Percentiles rank a stretch among this genome's conserved stretches.
These are phyloP conservation scores for Octomys mimax DNA, from an alignment of 2,797 vertebrate species.

Conservation along the genomic window DNA sequence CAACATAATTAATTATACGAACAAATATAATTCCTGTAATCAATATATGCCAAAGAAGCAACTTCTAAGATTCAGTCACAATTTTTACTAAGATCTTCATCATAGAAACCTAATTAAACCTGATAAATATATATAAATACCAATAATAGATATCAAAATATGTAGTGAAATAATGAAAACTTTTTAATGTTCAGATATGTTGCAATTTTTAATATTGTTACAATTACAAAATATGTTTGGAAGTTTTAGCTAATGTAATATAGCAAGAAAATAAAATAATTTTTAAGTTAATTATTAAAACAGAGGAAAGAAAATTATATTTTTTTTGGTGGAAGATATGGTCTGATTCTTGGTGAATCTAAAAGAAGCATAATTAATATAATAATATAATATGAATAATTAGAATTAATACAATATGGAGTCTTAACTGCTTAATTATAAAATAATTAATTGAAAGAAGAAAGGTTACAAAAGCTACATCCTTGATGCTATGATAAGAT, in stretches of 20 bases:
- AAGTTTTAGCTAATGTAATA: constrained; percentile 33
- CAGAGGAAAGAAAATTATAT: constrained; percentile 4
- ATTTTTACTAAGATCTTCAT: constrained; percentile 11
- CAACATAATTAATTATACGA: constrained; percentile 49
- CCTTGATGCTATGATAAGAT: background rate
- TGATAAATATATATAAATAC: background rate
- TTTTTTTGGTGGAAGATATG: background rate
- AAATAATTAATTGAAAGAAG: constrained; percentile 3
- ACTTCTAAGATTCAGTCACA: constrained; percentile 35
- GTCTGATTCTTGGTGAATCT: background rate
- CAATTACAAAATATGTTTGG: background rate
- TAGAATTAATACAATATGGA: background rate
- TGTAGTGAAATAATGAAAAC: background rate
- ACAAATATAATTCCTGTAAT: constrained; percentile 33
- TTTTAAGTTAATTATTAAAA: background rate
- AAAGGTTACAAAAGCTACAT: background rate
- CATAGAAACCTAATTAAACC: background rate
- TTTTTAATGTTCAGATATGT: background rate
- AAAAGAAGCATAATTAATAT: background rate
- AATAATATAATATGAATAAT: background rate
- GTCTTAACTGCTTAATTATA: background rate
- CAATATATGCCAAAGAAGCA: background rate
- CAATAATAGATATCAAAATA: background rate
- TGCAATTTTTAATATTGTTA: background rate
- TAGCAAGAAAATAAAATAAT: constrained; percentile 46